Evolutionary conservation across 2,888 invertebrate genomes (phyloP), one percentile per base, ranked within the genome.

Genomic region (Nemotelus nigrinus): DNA sequence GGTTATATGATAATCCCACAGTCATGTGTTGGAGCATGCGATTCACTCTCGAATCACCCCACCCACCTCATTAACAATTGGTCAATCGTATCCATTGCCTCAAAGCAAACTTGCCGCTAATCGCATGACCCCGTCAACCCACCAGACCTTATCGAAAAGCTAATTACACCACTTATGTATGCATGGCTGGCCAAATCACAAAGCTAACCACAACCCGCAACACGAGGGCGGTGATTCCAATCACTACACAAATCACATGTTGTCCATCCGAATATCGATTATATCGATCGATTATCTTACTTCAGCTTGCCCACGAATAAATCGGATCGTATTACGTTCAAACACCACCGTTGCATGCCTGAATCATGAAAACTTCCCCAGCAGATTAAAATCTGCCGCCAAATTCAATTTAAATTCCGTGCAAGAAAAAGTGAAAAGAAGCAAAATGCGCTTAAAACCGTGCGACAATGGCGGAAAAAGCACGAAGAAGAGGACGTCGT

Each of bases 331-430:
- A n/a, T n/a, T 55, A 43, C 44, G 4, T 47, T 63, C 7, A 6
- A 5, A 25, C n/a, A 53, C 2, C 6, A 67, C 67, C 70, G 55
- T 70, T 44, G 41, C 43, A 6, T 70, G 70, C 41, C 53, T 43
- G 5, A 70, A 47, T 53, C 53, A 53, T 70, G 55, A 70, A 70
- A 43, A 10, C 5, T 70, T 55, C 43, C 41, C 70, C 43, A 43
- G n/a, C 8, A 70, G 70, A 70, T 70, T 70, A 70, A 70, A 55
- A 70, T 70, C 70, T 70, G 70, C 70, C 70, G 70, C 70, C 55
- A 53, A 70, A 70, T 70, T 70, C 47, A 70, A 70, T 70, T 70
- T 70, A 70, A 70, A 55, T 55, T 70, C 70, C 8, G 41, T 2
- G 10, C 67, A 25, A 25, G 7, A 48, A 67, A 50, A 65, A 25